phyloP scores from a whole-genome alignment of 1,140 invertebrate species.

The Meloidogyne hapla region DNA sequence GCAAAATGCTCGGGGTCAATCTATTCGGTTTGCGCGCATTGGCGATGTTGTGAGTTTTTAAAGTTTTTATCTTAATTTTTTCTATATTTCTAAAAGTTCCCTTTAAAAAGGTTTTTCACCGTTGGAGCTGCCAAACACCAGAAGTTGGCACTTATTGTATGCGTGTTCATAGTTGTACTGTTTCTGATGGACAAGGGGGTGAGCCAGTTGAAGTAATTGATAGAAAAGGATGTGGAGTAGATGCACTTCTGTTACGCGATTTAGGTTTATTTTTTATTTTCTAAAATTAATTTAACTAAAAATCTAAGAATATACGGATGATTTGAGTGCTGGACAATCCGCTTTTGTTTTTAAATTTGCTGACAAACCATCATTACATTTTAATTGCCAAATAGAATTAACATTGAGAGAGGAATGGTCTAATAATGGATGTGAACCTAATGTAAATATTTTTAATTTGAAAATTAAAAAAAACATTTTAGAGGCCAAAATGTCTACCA shows the following conservation, averaged over 20 bases:
- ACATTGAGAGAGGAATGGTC: constrained; percentile 50
- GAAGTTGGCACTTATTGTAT: constrained; percentile 56
- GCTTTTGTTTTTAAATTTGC: constrained; percentile 63
- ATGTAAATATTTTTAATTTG: constrained; percentile 33
- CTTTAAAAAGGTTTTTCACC: constrained; percentile 31
- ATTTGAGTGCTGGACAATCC: constrained; percentile 54
- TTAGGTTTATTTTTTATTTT: constrained; percentile 4
- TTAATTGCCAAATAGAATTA: constrained; percentile 62
- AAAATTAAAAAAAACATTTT: constrained; percentile 14
- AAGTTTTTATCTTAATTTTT: background rate
- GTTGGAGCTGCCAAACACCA: constrained; percentile 39
- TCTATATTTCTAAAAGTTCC: too few relatives aligned
- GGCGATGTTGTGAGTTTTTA: constrained; percentile 50
- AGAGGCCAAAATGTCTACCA: constrained; percentile 49
- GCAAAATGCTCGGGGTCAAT: constrained; percentile 43
- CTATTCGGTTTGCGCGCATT: constrained; percentile 60
- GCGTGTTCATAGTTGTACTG: constrained; percentile 55
- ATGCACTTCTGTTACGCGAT: constrained; percentile 21
- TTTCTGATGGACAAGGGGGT: constrained; percentile 62
- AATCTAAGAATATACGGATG: constrained; percentile 52
- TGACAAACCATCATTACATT: constrained; percentile 58
- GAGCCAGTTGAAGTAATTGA: constrained; percentile 59
- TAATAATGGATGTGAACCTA: constrained; percentile 44
- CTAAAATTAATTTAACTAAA: constrained; percentile 14
- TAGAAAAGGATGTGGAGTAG: constrained; percentile 47